Conservation (phyloP, 2,888 invertebrate genomes). For the Anodontia alba region DNA sequence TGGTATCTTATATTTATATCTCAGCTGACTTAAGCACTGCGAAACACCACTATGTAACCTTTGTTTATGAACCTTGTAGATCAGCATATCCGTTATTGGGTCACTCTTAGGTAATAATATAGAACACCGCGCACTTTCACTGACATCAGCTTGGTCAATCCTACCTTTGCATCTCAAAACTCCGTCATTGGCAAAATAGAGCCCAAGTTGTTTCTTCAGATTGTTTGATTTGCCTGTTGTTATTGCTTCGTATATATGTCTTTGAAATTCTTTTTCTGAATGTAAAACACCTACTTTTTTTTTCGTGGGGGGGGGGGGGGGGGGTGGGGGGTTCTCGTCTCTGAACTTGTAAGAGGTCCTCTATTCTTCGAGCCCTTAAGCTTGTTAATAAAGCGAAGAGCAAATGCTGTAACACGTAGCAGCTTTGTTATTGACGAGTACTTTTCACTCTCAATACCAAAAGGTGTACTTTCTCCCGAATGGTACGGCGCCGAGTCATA, state of each 20-base stretch:
- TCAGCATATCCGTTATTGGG: neutral
- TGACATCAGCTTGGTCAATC: neutral
- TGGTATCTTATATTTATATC: too few species aligned
- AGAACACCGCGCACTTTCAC: neutral
- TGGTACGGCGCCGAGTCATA: neutral
- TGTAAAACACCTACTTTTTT: slow-evolving; percentile 13
- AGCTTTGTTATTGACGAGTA: slow-evolving; percentile 32
- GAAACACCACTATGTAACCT: too few species aligned
- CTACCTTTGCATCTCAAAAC: neutral
- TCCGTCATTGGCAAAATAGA: neutral
- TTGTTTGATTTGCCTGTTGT: neutral
- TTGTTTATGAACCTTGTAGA: neutral
- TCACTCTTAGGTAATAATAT: neutral
- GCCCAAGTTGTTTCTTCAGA: neutral
- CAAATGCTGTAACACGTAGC: slow-evolving; percentile 21
- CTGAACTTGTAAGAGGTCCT: slow-evolving; percentile 7
- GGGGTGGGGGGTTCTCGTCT: slow-evolving; percentile 21
- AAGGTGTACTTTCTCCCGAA: slow-evolving; percentile 15
- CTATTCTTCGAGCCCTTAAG: neutral
- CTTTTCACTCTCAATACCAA: slow-evolving; percentile 22
- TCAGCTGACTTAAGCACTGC: too few species aligned
- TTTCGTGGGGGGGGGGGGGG: too few species aligned
- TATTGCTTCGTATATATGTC: slow-evolving; percentile 15
- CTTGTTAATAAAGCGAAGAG: slow-evolving; percentile 22
- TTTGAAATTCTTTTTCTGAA: slow-evolving; percentile 6